These are phyloP conservation scores for Latheticus oryzae DNA, from an alignment of 2,888 invertebrate species.

Conservation along the genomic window DNA sequence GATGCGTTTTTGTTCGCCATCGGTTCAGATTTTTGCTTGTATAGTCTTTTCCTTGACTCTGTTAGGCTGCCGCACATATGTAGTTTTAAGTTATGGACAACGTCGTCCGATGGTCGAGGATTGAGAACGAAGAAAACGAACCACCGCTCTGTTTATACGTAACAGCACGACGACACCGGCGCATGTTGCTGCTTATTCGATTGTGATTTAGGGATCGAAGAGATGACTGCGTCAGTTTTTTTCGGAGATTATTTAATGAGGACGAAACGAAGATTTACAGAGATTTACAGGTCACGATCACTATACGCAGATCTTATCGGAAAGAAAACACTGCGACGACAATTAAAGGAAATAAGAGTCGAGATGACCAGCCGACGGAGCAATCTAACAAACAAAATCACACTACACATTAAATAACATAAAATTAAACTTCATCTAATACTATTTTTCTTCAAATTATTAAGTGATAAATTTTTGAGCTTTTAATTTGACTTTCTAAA, in stretches of 20 bases:
- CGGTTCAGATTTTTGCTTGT: slow-evolving; percentile 62
- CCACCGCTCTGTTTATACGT: neutral
- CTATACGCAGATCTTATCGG: slow-evolving; percentile 35
- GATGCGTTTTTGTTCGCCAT: slow-evolving; percentile 54
- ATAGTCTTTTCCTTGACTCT: slow-evolving; percentile 47
- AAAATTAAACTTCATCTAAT: no score
- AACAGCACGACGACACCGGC: no score
- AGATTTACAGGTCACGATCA: slow-evolving; percentile 57
- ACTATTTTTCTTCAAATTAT: no score
- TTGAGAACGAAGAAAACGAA: slow-evolving; percentile 30
- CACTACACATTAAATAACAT: no score
- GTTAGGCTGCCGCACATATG: slow-evolving; percentile 15
- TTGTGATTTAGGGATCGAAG: slow-evolving; percentile 60
- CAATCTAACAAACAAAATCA: no score
- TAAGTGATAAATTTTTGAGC: no score
- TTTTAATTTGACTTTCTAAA: no score
- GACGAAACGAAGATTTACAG: slow-evolving; percentile 37
- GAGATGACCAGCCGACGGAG: no score
- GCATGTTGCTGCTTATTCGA: no score
- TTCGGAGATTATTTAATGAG: slow-evolving; percentile 59
- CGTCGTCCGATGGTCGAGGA: slow-evolving; percentile 53
- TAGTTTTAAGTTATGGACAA: slow-evolving; percentile 62
- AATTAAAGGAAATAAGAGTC: slow-evolving; percentile 31
- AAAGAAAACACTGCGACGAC: slow-evolving; percentile 39
- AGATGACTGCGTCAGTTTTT: slow-evolving; percentile 57